These are phyloP conservation scores for Lepus timidus DNA, from an alignment of 2,113 vertebrate species.

Conservation along the genomic window DNA sequence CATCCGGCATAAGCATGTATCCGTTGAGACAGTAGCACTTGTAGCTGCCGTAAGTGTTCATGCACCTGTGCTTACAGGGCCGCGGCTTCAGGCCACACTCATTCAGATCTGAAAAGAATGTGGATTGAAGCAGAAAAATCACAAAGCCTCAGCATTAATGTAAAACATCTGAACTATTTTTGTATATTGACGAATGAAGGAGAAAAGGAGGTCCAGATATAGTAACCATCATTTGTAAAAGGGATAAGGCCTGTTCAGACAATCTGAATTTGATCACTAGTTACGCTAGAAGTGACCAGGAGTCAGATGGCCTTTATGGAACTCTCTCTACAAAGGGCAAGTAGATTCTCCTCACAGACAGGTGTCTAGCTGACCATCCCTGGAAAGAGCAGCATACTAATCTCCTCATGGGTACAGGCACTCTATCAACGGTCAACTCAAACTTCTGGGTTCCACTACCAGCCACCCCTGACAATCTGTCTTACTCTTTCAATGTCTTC, in stretches of 20 bases:
- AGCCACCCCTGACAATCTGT: not conserved
- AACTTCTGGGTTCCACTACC: not conserved
- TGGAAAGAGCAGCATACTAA: not conserved
- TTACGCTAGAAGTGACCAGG: not conserved
- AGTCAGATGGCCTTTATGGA: not conserved
- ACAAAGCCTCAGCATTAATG: not conserved
- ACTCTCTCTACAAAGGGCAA: not conserved
- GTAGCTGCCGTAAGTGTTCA: conserved; percentile 98
- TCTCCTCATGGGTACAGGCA: not conserved
- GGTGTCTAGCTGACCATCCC: not conserved
- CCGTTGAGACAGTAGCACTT: conserved; percentile 98
- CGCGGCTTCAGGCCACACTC: conserved; percentile 97
- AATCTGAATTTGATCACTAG: not conserved
- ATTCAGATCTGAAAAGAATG: conserved; percentile 93
- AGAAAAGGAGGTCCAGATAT: not conserved
- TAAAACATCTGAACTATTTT: not conserved
- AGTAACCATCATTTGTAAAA: accelerated
- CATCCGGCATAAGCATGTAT: conserved; percentile 96
- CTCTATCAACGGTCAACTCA: not conserved
- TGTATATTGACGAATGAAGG: not conserved
- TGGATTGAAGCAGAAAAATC: not conserved
- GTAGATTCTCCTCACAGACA: not conserved
- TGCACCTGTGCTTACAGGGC: conserved; percentile 97
- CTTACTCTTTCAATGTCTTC: not conserved
- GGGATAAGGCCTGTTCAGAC: not conserved